Base-by-base conservation (phyloP, 37 sponge, comb jelly and placozoan species). In the Aphrocallistes beatrix region DNA sequence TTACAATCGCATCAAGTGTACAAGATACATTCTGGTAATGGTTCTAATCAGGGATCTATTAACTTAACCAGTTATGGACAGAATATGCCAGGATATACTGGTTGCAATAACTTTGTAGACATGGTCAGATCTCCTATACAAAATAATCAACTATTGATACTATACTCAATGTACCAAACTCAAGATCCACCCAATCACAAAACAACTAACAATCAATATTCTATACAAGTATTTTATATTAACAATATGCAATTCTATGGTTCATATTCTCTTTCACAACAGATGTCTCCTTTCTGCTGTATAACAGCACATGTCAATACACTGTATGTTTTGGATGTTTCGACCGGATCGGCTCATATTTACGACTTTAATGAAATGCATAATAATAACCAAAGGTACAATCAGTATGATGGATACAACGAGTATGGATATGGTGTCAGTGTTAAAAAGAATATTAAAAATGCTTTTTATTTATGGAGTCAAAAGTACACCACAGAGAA, bases 241-340 rank as follows among this genome's bases (percentile, higher is more conserved):
- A 60, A 60, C 75, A 60, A 3, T 28, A 21, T 60, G 21, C 75
- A 60, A 13, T 60, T 32, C n/a, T 30, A 19, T 25, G 21, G 75
- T 25, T 19, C n/a, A 60, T 60, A 60, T 13, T 25, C 75, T 60
- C 34, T 60, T 3, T 60, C 75, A 32, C 17, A 60, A 60, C 8
- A 60, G 34, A 60, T 60, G 75, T 60, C 75, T 60, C 75, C 75
- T 19, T 60, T 60, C 75, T 60, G 75, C 75, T 60, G 75, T 60
- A 60, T 60, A 60, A 60, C 75, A 25, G 34, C 75, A 60, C 6
- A 25, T 19, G 3, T 19, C n/a, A 30, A 60, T 60, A 60, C 75
- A 60, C 75, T 60, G 3, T 60, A 60, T 60, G 75, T 60, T 25
- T 6, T 60, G 75, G 75, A 60, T 13, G 21, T 60, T 8, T 32